phyloP scores from a whole-genome alignment of 2,888 invertebrate genomes.

The Napeogenes sylphis region DNA sequence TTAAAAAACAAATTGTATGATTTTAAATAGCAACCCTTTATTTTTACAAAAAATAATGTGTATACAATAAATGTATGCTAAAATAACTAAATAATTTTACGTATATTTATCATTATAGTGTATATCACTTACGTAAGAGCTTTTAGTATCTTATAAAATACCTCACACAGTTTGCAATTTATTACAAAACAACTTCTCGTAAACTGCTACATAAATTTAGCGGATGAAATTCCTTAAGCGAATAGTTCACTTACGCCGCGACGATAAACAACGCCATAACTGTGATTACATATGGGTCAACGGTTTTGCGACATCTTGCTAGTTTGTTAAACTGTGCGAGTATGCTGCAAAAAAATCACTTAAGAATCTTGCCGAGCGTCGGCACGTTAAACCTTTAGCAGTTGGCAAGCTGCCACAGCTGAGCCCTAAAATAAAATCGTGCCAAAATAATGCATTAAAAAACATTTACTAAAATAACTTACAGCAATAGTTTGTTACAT shows the following conservation, averaged over 20 bases:
- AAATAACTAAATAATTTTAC: not conserved
- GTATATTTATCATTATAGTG: not conserved
- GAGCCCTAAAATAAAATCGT: conserved; percentile 50
- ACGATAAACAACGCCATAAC: conserved; percentile 60
- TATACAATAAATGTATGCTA: too few relatives aligned
- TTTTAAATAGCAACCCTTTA: too few relatives aligned
- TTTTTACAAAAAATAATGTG: too few relatives aligned
- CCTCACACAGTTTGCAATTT: conserved; percentile 9
- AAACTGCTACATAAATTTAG: conserved; percentile 32
- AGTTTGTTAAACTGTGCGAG: conserved; percentile 64
- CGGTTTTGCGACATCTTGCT: conserved; percentile 64
- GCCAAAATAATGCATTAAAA: conserved; percentile 74
- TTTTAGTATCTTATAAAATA: conserved; percentile 6
- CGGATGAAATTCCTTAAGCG: conserved; percentile 42
- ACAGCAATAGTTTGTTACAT: conserved; percentile 51
- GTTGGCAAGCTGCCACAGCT: conserved; percentile 62
- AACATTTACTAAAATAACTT: conserved; percentile 58
- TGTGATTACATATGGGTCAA: conserved; percentile 66
- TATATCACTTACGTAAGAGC: conserved; percentile 5
- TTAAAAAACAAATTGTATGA: not conserved
- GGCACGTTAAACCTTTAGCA: conserved; percentile 68
- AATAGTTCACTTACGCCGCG: conserved; percentile 49
- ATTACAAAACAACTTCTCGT: conserved; percentile 5
- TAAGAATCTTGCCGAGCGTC: conserved; percentile 59
- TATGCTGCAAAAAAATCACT: conserved; percentile 69